Base-by-base conservation (phyloP, 2,888 invertebrate genomes). In the Ophion ventricosus region DNA sequence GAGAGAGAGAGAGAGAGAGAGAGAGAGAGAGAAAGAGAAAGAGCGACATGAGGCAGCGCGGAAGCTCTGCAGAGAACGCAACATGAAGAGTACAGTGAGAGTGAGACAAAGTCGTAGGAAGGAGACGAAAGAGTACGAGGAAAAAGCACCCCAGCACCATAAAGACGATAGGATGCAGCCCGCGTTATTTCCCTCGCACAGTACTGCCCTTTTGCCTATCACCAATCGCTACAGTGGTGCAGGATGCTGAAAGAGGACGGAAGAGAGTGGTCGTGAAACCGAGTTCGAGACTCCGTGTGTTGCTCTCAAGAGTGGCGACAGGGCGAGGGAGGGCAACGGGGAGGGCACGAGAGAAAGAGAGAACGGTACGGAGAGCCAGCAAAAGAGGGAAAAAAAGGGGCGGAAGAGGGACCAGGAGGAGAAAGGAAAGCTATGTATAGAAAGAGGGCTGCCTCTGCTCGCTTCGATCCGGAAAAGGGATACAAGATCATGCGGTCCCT, bases 351-450 rank as follows among this genome's bases (percentile, higher is more conserved):
- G 82, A 54, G 80, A 61, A 72, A 73, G 81, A 67, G 75, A 67
- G 81, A 74, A 74, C n/a, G n/a, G n/a, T n/a, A 83, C 72, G 11
- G 75, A 77, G 76, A 40, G 75, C 73, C 57, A 61, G 61, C 20
- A 29, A 70, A 49, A 74, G 77, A 79, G 80, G 77, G 78, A 77
- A 61, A 75, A 61, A 77, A 87, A 85, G 81, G 85, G 80, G 61
- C 66, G 85, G 83, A 73, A 81, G 84, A 84, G 76, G 84, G 69
- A 72, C 78, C 69, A 69, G 77, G 73, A 80, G 84, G 83, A 76
- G 75, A 66, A 81, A 78, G 78, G 73, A 85, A 82, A 85, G 86
- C 77, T 80, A 85, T 77, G 82, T 85, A 43, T 43, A 84, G 85
- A 86, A 85, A 83, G 85, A 84, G 84, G 85, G 85, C 85, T 63